Evolutionary conservation across 2,113 vertebrate species (phyloP).

Genomic region (Cichladusa arquata): DNA sequence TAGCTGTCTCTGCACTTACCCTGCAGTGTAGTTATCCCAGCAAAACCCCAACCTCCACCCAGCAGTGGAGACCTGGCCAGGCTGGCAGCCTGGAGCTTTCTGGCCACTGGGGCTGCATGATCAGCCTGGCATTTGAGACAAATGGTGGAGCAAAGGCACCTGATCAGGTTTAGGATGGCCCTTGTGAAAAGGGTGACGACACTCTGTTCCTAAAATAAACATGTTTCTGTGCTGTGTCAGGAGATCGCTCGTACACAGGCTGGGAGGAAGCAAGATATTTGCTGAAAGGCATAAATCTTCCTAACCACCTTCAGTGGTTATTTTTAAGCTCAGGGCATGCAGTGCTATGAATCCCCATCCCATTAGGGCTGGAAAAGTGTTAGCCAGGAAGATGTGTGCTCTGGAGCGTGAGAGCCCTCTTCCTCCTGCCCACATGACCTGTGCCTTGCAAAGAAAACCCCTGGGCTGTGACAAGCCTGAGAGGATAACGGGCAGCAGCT

Average conservation of each 20-base stretch:
- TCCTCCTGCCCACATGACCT: neutral
- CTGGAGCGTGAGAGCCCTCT: neutral
- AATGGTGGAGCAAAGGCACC: neutral
- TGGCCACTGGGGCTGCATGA: neutral
- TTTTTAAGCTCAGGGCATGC: conserved; percentile 3
- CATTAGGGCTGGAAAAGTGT: neutral
- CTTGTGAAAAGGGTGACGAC: neutral
- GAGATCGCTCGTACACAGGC: neutral
- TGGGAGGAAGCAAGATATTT: neutral
- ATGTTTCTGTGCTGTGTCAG: neutral
- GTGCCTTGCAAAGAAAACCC: neutral
- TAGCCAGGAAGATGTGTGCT: neutral
- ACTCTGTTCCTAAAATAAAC: neutral
- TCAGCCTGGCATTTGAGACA: neutral
- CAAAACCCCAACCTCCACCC: neutral
- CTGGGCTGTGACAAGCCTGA: neutral
- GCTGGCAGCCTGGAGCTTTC: neutral
- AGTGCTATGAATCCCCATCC: neutral
- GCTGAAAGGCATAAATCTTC: conserved; percentile 7
- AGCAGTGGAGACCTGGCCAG: neutral
- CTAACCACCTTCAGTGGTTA: neutral
- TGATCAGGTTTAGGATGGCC: neutral
- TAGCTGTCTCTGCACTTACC: neutral
- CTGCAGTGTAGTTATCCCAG: neutral
- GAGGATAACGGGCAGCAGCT: neutral